Percentiles rank a stretch among this genome's conserved stretches.
Evolutionary conservation across 2,113 vertebrate species (phyloP).

Genomic region (Blennius ocellaris): DNA sequence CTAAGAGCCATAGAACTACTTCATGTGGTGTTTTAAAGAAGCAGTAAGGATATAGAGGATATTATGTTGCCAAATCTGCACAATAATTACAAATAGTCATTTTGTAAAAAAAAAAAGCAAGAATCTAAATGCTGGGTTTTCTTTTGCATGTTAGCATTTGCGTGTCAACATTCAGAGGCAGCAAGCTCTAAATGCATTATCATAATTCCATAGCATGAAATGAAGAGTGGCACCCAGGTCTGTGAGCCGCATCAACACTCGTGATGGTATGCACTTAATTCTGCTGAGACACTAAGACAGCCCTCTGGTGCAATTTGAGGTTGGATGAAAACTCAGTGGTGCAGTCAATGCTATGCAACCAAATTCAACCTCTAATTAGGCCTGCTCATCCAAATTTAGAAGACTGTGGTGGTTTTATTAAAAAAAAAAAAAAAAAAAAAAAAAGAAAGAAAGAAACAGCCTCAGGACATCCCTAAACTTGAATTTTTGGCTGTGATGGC

Average conservation of each 20-base stretch:
- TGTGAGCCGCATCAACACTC: constrained; percentile 52
- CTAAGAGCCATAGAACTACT: constrained; percentile 8
- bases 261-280: constrained; percentile 52
- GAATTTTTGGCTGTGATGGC: constrained; percentile 63
- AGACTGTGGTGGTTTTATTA: constrained; percentile 41
- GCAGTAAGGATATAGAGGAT: not conserved
- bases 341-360: constrained; percentile 62
- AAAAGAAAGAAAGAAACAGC: constrained; percentile 51
- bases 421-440: constrained; percentile 35
- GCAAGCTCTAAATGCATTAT: not conserved
- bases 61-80: not conserved
- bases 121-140: not conserved
- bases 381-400: constrained; percentile 66
- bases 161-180: not conserved
- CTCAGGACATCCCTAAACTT: constrained; percentile 60
- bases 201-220: constrained; percentile 35
- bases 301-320: constrained; percentile 62
- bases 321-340: constrained; percentile 52
- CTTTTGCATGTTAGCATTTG: not conserved
- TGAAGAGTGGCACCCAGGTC: constrained; percentile 36
- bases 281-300: constrained; percentile 55
- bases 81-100: not conserved
- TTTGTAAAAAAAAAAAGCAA: not conserved
- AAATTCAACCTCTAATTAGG: constrained; percentile 74
- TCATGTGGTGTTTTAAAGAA: constrained; percentile 22